Evolutionary conservation across 2,113 vertebrate species (phyloP), one percentile per base, ranked within the genome.

Genomic region (Monarcha castaneiventris): DNA sequence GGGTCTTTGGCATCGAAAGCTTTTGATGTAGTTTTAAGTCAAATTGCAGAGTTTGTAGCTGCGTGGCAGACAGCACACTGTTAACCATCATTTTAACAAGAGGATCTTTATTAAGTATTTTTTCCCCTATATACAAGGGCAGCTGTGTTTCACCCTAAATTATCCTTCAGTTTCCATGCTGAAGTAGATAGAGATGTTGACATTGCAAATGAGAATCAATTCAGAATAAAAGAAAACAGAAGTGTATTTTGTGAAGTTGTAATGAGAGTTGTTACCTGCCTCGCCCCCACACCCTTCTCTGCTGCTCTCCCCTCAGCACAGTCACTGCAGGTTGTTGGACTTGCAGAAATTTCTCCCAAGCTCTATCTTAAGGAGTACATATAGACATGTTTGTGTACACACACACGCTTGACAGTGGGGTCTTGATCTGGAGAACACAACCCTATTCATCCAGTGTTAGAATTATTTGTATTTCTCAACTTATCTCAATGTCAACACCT

Each of bases 41-140:
- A 98, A 98, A 98, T 98, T 98, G 97, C 98, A 97, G 95, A 98
- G 97, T 98, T 97, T 97, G 97, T 97, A 98, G 96, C 97, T 97
- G 96, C 68, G 92, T 72, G 94, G 97, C 96, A 97, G 97, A 98
- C 97, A 48, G 97, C 97, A 96, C 91, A 96, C 97, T 96, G 97
- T 97, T 98, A 98, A 97, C 97, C 97, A 98, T 98, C 97, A 98
- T 97, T 98, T 98, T 93, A 98, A 98, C 98, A 98, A 98, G 97
- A 97, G 87, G 96, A 98, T 97, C 97, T 98, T 98, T 98, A 98
- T 98, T 98, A 98, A 97, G 94, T 96, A 96, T 94, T 96, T 98
- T 97, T 97, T 91, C 96, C 62, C 52, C 32, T 41, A 59, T 82
- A 91, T 72, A 98, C 97, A 98, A 97, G 97, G 97, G 95, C 89